Conservation (phyloP, 2,797 vertebrate genomes). For the Falco peregrinus region DNA sequence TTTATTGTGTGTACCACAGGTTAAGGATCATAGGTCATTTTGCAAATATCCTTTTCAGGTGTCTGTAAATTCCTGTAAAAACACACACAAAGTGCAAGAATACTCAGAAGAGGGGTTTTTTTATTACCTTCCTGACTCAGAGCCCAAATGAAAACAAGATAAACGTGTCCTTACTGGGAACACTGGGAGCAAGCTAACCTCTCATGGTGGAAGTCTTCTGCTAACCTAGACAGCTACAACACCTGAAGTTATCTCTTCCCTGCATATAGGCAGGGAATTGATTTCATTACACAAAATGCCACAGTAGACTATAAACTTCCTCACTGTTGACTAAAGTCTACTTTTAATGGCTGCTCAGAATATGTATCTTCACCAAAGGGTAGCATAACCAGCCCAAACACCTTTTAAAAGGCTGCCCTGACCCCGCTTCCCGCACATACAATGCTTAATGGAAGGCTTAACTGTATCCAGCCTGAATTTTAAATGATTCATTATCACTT, state of each 20-base stretch:
- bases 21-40: conserved; percentile 71
- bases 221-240: neutral
- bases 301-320: neutral
- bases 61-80: conserved; percentile 70
- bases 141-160: conserved; percentile 65
- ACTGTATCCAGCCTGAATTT: neutral
- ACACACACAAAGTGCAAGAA: conserved; percentile 59
- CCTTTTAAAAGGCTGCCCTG: neutral
- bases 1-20: conserved; percentile 69
- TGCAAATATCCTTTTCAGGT: conserved; percentile 77
- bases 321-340: neutral
- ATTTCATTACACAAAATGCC: neutral
- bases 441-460: neutral
- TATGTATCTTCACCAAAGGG: neutral
- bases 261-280: neutral
- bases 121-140: conserved; percentile 62
- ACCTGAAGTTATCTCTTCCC: conserved; percentile 27
- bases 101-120: conserved; percentile 57
- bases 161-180: conserved; percentile 46
- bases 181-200: neutral
- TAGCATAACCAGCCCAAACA: neutral
- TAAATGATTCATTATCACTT: neutral
- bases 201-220: neutral
- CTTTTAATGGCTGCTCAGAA: neutral
- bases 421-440: neutral